These are phyloP conservation scores for Acleris sparsana DNA, from an alignment of 2,888 invertebrate genomes.

Conservation along the genomic window DNA sequence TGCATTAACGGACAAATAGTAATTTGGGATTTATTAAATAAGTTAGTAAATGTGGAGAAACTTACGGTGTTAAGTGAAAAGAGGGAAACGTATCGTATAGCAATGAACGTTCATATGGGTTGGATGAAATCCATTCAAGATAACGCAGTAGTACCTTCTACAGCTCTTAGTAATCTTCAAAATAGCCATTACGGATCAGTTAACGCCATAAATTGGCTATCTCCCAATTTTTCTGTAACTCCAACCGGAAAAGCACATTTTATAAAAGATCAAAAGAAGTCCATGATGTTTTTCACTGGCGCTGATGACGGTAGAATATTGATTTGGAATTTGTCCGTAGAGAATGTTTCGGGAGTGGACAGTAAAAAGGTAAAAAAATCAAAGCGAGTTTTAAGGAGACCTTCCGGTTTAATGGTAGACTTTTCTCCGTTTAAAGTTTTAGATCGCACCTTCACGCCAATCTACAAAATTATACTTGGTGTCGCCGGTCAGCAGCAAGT, in stretches of 20 bases:
- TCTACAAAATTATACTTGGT: constrained; percentile 81
- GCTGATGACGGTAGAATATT: constrained; percentile 87
- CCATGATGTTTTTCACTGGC: constrained; percentile 86
- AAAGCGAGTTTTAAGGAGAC: constrained; percentile 76
- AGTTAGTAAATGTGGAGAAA: constrained; percentile 85
- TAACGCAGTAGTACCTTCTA: constrained; percentile 81
- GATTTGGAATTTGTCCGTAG: constrained; percentile 88
- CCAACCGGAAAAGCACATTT: constrained; percentile 82
- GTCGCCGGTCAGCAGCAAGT: constrained; percentile 70
- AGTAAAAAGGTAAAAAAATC: constrained; percentile 69
- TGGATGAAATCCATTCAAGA: constrained; percentile 88
- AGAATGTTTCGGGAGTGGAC: constrained; percentile 61
- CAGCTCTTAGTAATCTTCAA: constrained; percentile 85
- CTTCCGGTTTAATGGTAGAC: constrained; percentile 83
- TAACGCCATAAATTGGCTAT: constrained; percentile 87
- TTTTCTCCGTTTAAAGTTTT: constrained; percentile 84
- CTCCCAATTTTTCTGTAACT: constrained; percentile 83
- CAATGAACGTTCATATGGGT: constrained; percentile 84
- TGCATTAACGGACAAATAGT: constrained; percentile 88
- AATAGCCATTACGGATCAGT: constrained; percentile 86
- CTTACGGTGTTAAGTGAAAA: constrained; percentile 84
- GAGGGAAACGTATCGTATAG: constrained; percentile 84
- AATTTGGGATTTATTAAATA: constrained; percentile 87
- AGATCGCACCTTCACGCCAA: constrained; percentile 85
- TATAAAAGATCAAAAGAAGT: constrained; percentile 55